Percentiles rank a stretch among this genome's conserved stretches.
phyloP scores from a whole-genome alignment of 1,140 invertebrate genomes.

The Bombus turneri region DNA sequence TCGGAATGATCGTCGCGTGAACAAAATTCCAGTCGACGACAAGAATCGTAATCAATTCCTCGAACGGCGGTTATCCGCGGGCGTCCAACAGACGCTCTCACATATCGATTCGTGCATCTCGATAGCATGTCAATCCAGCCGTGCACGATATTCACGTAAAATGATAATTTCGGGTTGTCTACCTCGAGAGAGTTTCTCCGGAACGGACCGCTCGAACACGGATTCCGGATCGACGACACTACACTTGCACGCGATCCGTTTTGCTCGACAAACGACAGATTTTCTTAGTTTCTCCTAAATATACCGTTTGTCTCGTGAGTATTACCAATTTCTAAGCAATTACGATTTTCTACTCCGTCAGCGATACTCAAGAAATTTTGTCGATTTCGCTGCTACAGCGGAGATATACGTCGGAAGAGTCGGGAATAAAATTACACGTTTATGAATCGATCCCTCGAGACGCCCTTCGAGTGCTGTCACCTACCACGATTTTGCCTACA shows the following conservation, averaged over 20 bases:
- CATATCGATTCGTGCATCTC: constrained; percentile 23
- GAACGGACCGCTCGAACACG: background rate
- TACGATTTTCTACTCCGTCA: background rate
- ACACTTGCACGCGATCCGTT: constrained; percentile 8
- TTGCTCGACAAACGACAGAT: background rate
- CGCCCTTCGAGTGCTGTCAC: background rate
- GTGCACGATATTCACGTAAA: constrained; percentile 31
- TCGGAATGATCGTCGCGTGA: constrained; percentile 18
- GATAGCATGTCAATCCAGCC: background rate
- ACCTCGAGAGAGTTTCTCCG: background rate
- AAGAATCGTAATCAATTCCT: constrained; percentile 42
- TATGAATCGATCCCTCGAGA: background rate
- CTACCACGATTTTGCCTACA: background rate
- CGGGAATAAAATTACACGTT: background rate
- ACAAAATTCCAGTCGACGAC: constrained; percentile 33
- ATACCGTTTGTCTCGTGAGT: background rate
- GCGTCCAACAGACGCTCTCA: background rate
- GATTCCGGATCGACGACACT: constrained; percentile 1
- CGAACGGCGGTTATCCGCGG: constrained; percentile 8
- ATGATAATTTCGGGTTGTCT: constrained; percentile 44
- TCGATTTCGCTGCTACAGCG: background rate
- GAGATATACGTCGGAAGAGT: background rate
- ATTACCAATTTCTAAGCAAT: background rate
- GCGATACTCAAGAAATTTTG: background rate
- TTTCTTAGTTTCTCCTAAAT: background rate